Evolutionary conservation across 2,888 invertebrate genomes (phyloP).

Genomic region (Dryococelus australis): DNA sequence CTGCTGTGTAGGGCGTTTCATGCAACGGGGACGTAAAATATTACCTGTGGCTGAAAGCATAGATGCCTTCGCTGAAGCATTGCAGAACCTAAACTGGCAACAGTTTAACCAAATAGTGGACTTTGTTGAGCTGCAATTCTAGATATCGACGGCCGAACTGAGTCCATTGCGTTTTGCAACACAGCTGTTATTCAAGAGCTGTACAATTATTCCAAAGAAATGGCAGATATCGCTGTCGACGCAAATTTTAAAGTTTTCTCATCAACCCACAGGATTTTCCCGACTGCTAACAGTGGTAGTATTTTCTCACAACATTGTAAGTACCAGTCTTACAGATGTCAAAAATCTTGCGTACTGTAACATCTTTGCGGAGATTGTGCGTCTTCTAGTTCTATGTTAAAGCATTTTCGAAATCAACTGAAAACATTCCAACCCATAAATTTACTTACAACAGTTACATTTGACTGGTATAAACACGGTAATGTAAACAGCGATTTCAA

Average conservation of each 20-base stretch:
- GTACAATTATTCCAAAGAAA: neutral
- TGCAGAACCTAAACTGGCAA: neutral
- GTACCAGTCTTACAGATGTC: neutral
- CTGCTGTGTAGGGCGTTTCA: neutral
- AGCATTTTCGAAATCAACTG: too few species aligned
- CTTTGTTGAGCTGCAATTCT: neutral
- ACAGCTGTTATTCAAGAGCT: neutral
- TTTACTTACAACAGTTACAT: too few species aligned
- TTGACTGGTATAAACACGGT: too few species aligned
- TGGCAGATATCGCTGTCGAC: neutral
- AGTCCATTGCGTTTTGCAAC: neutral
- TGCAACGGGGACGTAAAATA: neutral
- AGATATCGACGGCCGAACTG: neutral
- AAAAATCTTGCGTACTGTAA: too few species aligned
- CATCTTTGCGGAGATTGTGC: too few species aligned
- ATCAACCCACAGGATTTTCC: neutral
- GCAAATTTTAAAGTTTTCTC: neutral
- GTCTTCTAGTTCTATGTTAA: too few species aligned
- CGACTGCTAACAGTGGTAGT: neutral
- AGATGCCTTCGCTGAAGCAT: neutral
- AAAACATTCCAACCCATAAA: too few species aligned
- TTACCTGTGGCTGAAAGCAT: neutral
- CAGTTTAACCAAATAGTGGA: neutral
- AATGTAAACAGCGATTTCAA: too few species aligned
- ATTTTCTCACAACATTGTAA: neutral